Conservation (phyloP, 1,140 invertebrate genomes). For the Octopus sinensis region DNA sequence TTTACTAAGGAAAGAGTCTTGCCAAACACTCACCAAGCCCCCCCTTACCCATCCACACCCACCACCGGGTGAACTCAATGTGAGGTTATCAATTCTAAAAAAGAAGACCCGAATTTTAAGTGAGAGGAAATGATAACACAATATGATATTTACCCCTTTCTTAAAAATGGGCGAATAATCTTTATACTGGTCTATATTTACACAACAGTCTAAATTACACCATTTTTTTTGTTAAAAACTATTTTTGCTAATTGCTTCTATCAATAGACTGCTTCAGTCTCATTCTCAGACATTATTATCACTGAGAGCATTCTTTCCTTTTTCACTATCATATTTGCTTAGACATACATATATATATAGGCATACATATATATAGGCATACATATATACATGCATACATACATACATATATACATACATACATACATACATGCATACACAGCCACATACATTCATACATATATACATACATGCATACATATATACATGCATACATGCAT, state of each 20-base stretch:
- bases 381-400: background rate
- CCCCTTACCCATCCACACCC: too few relatives aligned
- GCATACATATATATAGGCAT: background rate
- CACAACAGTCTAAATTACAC: background rate
- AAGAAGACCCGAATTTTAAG: too few relatives aligned
- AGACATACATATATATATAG: background rate
- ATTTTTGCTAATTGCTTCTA: background rate
- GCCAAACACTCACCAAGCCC: too few relatives aligned
- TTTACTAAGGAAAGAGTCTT: too few relatives aligned
- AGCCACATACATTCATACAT: background rate
- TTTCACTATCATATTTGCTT: background rate
- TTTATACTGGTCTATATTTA: background rate
- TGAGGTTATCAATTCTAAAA: too few relatives aligned
- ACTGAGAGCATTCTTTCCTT: background rate
- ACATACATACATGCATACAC: background rate
- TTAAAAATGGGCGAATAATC: background rate
- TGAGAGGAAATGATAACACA: too few relatives aligned
- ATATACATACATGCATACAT: background rate
- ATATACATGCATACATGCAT: background rate
- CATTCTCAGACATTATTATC: background rate
- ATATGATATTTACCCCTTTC: too few relatives aligned
- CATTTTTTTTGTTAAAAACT: background rate
- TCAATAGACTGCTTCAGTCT: background rate
- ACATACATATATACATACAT: background rate
- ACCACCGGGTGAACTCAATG: too few relatives aligned